These are phyloP conservation scores for Heliconius eleuchia DNA, from an alignment of 1,140 invertebrate genomes.

Conservation along the genomic window DNA sequence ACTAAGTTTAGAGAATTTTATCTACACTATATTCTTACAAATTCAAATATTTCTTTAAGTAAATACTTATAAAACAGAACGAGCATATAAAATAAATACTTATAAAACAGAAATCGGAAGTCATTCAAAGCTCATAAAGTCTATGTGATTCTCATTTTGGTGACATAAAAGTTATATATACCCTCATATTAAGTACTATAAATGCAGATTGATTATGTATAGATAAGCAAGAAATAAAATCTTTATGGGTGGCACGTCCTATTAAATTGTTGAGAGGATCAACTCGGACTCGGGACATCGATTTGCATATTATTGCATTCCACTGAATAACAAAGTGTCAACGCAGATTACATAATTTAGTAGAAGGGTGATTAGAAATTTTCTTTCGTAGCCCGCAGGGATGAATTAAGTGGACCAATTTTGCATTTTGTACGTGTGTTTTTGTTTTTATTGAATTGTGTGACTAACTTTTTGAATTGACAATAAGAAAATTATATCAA, in stretches of 20 bases:
- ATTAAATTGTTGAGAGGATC: constrained; percentile 39
- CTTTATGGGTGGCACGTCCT: constrained; percentile 41
- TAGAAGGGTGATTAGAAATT: no score
- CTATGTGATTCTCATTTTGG: background rate
- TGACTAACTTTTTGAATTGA: no score
- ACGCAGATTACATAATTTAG: no score
- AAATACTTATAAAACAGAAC: no score
- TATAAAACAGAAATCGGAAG: background rate
- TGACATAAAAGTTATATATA: background rate
- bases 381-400: background rate
- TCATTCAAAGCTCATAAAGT: background rate
- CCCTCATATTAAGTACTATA: background rate
- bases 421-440: no score
- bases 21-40: no score
- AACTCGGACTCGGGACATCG: constrained; percentile 30
- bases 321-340: constrained; percentile 38
- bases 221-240: constrained; percentile 25
- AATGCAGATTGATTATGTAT: background rate
- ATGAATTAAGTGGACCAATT: background rate
- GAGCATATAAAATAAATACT: no score
- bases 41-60: no score
- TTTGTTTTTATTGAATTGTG: no score
- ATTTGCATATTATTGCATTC: constrained; percentile 55
- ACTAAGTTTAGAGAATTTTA: no score
- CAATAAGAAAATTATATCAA: no score